Conservation (phyloP, 2,888 invertebrate species). For the Ectobius pallidus region DNA sequence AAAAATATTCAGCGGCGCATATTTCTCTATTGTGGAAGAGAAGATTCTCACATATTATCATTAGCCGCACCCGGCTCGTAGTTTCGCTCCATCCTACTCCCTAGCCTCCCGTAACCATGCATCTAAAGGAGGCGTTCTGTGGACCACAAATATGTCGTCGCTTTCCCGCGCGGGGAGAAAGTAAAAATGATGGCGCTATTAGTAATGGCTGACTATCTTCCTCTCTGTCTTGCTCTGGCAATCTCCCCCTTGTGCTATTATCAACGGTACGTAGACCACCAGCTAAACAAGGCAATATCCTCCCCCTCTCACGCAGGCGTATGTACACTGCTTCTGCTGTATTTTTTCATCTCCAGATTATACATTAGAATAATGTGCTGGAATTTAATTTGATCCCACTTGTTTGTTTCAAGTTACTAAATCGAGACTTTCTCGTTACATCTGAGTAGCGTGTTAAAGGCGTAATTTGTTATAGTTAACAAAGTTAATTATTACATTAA, state of each 20-base stretch:
- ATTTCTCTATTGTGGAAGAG: too few species aligned
- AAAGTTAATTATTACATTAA: too few species aligned
- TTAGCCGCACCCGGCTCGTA: background rate
- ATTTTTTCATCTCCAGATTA: too few species aligned
- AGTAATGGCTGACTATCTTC: slow-evolving; percentile 34
- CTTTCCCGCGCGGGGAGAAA: slow-evolving; percentile 2
- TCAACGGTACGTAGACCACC: slow-evolving; percentile 5
- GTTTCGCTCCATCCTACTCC: background rate
- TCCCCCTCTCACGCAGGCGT: background rate
- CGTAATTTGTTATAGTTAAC: too few species aligned
- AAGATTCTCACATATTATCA: slow-evolving; percentile 12
- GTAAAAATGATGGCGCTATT: slow-evolving; percentile 34
- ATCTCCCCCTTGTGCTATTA: slow-evolving; percentile 20
- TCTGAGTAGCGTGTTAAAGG: too few species aligned
- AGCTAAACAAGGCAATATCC: slow-evolving; percentile 10
- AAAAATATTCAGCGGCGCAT: background rate
- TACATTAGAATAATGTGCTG: too few species aligned
- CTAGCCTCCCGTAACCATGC: background rate
- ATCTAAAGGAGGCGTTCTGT: slow-evolving; percentile 14
- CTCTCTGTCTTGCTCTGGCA: background rate
- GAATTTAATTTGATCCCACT: too few species aligned
- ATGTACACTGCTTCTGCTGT: too few species aligned
- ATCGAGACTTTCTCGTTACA: too few species aligned
- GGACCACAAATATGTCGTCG: slow-evolving; percentile 19
- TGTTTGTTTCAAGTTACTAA: too few species aligned